These are phyloP conservation scores for Halictus ligatus DNA, from an alignment of 2,888 invertebrate species.

Conservation along the genomic window DNA sequence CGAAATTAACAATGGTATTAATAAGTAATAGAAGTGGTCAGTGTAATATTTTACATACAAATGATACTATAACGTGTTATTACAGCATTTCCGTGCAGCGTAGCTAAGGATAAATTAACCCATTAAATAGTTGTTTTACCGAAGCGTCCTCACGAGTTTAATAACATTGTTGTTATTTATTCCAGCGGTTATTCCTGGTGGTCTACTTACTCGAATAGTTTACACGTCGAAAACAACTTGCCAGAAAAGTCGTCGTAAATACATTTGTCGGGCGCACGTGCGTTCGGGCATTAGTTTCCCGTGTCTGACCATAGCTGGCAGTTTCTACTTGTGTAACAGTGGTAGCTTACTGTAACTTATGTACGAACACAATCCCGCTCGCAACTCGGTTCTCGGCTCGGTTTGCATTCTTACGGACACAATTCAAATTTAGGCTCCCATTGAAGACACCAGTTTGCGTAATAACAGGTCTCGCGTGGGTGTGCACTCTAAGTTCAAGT, in stretches of 20 bases:
- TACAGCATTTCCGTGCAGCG: too few relatives aligned
- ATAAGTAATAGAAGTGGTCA: not conserved
- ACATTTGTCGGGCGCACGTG: not conserved
- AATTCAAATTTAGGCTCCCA: slow-evolving; percentile 12
- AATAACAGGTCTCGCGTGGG: slow-evolving; percentile 9
- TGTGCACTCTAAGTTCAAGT: slow-evolving; percentile 5
- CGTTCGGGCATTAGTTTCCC: not conserved
- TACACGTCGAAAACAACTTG: not conserved
- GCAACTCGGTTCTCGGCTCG: slow-evolving; percentile 1
- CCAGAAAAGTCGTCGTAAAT: not conserved
- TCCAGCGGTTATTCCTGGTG: not conserved
- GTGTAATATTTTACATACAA: not conserved
- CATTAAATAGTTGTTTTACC: not conserved
- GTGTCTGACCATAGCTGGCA: not conserved
- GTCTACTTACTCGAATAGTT: not conserved
- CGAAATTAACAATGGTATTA: not conserved
- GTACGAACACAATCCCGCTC: not conserved
- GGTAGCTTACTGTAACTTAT: not conserved
- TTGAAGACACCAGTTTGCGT: slow-evolving; percentile 5
- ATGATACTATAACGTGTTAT: too few relatives aligned
- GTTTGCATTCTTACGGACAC: slow-evolving; percentile 7
- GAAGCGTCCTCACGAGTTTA: not conserved
- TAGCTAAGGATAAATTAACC: too few relatives aligned
- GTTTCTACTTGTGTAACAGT: slow-evolving; percentile 14
- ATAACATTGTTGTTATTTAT: not conserved